Conservation (phyloP, 1,140 invertebrate genomes). For the Episyrphus balteatus region DNA sequence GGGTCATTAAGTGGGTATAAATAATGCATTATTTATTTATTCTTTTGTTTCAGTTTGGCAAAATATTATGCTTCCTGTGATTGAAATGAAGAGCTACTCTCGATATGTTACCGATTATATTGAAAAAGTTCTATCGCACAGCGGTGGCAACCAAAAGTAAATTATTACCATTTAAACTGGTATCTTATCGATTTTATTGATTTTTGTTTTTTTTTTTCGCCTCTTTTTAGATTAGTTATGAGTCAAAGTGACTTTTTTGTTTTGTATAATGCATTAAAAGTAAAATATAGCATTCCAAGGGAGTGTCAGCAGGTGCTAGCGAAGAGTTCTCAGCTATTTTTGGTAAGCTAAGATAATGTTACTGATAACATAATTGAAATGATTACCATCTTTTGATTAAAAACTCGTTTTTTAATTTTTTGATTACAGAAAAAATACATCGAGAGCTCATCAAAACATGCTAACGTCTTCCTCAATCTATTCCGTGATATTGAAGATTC, state of each 20-base stretch:
- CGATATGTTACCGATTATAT: constrained; percentile 59
- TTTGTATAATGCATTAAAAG: constrained; percentile 37
- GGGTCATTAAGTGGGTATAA: constrained; percentile 30
- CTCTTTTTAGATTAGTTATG: constrained; percentile 7
- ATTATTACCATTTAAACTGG: too few species aligned
- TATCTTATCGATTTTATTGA: not conserved
- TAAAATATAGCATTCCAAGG: constrained; percentile 24
- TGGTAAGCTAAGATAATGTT: constrained; percentile 13
- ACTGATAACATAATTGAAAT: too few species aligned
- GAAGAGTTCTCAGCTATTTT: constrained; percentile 26
- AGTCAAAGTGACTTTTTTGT: constrained; percentile 35
- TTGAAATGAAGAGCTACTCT: constrained; percentile 61
- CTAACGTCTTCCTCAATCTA: constrained; percentile 26
- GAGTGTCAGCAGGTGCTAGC: constrained; percentile 36
- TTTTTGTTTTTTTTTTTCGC: not conserved
- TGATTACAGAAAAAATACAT: constrained; percentile 22
- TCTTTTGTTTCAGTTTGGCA: constrained; percentile 54
- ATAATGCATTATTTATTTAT: constrained; percentile 5
- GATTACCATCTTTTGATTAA: too few species aligned
- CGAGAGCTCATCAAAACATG: constrained; percentile 17
- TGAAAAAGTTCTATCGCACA: constrained; percentile 42
- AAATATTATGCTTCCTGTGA: constrained; percentile 64
- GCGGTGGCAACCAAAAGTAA: constrained; percentile 13
- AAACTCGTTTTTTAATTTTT: not conserved
- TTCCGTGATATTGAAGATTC: constrained; percentile 16